Conservation (phyloP, 2,888 invertebrate species). For the Pasiphila rectangulata region DNA sequence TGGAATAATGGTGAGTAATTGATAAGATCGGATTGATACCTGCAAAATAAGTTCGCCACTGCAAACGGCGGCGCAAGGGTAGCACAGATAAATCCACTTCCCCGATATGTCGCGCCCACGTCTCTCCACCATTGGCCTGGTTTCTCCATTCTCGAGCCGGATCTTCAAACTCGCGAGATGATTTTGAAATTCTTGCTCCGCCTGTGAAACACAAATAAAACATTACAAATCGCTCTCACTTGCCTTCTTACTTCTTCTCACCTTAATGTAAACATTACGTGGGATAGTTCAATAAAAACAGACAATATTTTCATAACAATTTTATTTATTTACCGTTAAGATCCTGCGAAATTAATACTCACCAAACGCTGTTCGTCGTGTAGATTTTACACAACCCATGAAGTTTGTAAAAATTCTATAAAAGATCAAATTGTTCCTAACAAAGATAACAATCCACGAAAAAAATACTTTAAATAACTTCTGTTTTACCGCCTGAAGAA, state of each 20-base stretch:
- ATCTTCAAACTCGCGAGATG: conserved; percentile 72
- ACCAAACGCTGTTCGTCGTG: conserved; percentile 21
- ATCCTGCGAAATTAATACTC: conserved; percentile 23
- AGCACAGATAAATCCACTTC: conserved; percentile 75
- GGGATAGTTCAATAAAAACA: conserved; percentile 21
- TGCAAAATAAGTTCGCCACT: conserved; percentile 68
- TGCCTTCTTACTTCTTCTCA: neutral
- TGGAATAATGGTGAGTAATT: too few species aligned
- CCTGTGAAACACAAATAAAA: conserved; percentile 49
- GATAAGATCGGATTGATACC: too few species aligned
- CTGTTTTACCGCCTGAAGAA: too few species aligned
- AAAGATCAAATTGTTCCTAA: neutral
- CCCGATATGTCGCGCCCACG: conserved; percentile 65
- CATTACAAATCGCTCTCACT: conserved; percentile 6
- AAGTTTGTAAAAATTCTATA: conserved; percentile 17
- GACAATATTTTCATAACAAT: conserved; percentile 13
- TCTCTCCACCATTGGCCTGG: conserved; percentile 70
- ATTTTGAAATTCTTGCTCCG: conserved; percentile 68
- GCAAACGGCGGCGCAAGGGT: conserved; percentile 75
- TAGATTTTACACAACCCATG: conserved; percentile 11
- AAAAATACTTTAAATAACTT: too few species aligned
- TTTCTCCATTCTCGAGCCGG: conserved; percentile 66
- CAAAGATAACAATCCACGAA: conserved; percentile 15
- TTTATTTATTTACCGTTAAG: conserved; percentile 28
- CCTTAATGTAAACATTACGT: neutral